Base-by-base conservation (phyloP, 2,113 vertebrate species). In the Clupea harengus region DNA sequence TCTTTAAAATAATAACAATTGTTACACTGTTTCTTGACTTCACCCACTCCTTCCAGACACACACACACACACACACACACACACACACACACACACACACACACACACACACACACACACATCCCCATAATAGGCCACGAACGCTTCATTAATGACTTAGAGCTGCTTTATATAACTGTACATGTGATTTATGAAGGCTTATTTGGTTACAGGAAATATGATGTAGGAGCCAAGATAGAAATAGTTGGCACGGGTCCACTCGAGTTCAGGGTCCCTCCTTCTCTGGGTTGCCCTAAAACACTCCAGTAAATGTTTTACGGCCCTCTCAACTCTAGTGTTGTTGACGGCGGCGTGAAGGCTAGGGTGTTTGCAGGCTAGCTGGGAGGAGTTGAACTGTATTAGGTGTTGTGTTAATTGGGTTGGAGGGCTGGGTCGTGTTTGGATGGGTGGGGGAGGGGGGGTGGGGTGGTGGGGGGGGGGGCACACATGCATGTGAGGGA, bases 151-250 rank as follows among this genome's bases (percentile, higher is more conserved):
- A 93, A 92, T 93, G 92, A 88, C 86, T 93, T 93, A 92, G 88
- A 90, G 92, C 89, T 89, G 89, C 90, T 92, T 93, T 92, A 90
- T 89, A 88, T 92, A 93, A 89, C 89, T 85, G 88, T 91, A 85
- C 47, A 15, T 52, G 22, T 91, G 91, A 94, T 94, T 94, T 93
- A 93, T 88, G 89, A 87, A 90, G 91, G 90, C 89, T 89, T 88
- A 92, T 93, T 92, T 90, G 89, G 92, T 94, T 92, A 90, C 92
- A 93, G 93, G 93, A 93, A 93, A 94, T 92, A 91, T 46, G 45
- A 85, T 47, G 88, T 88, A 28, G 89, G 87, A 89, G 91, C 81
- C 64, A 88, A 84, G 75, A n/a, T 88, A 86, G 90, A 86, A 85
- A 85, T 84, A 85, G 57, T 89, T 81, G 46, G 44, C 52, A 32